Percentiles rank a stretch among this genome's conserved stretches.
phyloP scores from a whole-genome alignment of 2,888 invertebrate genomes.

The Neelides folsomi region DNA sequence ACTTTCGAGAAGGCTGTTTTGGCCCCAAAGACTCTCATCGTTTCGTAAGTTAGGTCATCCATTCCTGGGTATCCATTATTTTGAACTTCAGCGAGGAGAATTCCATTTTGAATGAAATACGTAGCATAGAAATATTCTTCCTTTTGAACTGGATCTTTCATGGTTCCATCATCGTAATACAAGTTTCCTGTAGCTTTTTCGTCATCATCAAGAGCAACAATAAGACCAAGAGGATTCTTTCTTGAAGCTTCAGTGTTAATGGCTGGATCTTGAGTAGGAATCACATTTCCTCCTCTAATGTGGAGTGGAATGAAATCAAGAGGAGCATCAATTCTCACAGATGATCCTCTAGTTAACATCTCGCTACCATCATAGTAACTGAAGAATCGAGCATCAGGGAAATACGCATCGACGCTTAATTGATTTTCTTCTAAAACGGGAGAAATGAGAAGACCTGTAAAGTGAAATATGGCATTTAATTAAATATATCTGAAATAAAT shows the following conservation, averaged over 20 bases:
- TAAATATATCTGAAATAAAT: not conserved
- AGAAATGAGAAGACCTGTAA: conserved; percentile 49
- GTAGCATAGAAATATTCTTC: conserved; percentile 20
- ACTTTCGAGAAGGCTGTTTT: too few relatives aligned
- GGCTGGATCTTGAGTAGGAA: conserved; percentile 53
- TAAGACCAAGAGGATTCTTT: conserved; percentile 50
- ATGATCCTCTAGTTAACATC: conserved; percentile 38
- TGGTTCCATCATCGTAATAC: conserved; percentile 68
- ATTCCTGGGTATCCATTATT: conserved; percentile 22
- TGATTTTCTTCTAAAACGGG: conserved; percentile 50
- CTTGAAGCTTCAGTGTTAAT: conserved; percentile 47
- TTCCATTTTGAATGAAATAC: conserved; percentile 8
- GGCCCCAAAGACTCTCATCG: conserved; percentile 22
- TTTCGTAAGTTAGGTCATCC: conserved; percentile 9
- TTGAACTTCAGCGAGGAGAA: conserved; percentile 8
- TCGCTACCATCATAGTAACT: conserved; percentile 41
- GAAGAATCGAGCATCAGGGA: conserved; percentile 57
- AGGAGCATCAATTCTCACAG: conserved; percentile 45
- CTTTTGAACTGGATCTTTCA: conserved; percentile 20
- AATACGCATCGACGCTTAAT: conserved; percentile 43
- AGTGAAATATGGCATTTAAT: not conserved
- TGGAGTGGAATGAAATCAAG: conserved; percentile 50
- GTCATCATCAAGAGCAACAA: conserved; percentile 46
- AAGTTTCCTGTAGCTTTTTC: conserved; percentile 49
- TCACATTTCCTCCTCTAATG: conserved; percentile 54